Conservation (phyloP, 2,113 vertebrate species). For the Orthonyx spaldingii region DNA sequence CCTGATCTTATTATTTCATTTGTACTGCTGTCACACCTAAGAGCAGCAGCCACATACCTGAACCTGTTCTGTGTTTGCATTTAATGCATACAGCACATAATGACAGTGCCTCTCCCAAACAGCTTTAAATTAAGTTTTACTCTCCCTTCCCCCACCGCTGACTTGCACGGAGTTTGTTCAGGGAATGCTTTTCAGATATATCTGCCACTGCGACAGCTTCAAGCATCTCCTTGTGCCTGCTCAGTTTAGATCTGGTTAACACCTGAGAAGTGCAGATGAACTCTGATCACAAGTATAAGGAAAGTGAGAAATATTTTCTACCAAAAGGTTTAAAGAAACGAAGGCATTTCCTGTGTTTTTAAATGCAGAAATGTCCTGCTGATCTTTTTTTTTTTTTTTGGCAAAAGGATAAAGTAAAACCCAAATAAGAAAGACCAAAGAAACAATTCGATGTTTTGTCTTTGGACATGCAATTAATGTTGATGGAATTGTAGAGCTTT, state of each 20-base stretch:
- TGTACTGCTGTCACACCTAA: slow-evolving; percentile 52
- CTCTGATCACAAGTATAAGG: not conserved
- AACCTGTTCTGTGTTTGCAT: slow-evolving; percentile 52
- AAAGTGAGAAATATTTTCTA: not conserved
- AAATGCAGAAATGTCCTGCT: not conserved
- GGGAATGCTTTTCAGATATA: not conserved
- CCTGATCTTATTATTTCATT: slow-evolving; percentile 55
- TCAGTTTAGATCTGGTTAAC: not conserved
- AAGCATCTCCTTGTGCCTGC: not conserved
- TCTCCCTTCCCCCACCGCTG: not conserved
- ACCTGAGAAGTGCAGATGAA: not conserved
- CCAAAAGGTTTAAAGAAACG: slow-evolving; percentile 9
- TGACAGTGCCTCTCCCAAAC: slow-evolving; percentile 50
- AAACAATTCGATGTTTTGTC: not conserved
- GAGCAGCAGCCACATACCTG: slow-evolving; percentile 36
- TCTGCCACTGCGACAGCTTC: not conserved
- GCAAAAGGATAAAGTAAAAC: not conserved
- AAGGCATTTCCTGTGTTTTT: not conserved
- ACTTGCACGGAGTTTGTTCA: not conserved
- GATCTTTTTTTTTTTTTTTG: not conserved
- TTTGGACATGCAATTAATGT: not conserved
- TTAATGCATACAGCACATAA: slow-evolving; percentile 37
- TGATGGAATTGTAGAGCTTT: not conserved
- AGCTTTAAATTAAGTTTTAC: slow-evolving; percentile 27
- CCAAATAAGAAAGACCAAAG: not conserved